Evolutionary conservation across 2,113 vertebrate species (phyloP).

Genomic region (Marmota flaviventris): DNA sequence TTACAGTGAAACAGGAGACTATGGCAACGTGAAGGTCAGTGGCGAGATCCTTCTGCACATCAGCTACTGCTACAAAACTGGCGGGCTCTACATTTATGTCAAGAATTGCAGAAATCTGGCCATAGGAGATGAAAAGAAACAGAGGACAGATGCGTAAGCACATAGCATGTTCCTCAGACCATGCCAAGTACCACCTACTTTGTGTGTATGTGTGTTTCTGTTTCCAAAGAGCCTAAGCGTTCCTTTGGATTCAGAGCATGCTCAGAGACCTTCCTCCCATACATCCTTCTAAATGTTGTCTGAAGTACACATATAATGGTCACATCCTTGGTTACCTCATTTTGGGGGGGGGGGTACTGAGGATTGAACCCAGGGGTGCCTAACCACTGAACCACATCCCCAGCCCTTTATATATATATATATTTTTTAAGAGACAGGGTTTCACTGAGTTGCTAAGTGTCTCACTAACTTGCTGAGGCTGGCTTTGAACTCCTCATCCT

Average conservation of each 20-base stretch:
- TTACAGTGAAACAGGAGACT: constrained; percentile 98
- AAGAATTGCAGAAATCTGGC: constrained; percentile 97
- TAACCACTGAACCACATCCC: too few relatives aligned
- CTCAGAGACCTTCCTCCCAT: constrained; percentile 20
- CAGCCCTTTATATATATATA: too few relatives aligned
- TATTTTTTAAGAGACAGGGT: too few relatives aligned
- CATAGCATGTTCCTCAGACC: not conserved
- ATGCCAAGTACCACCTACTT: constrained; percentile 8
- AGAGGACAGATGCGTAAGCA: constrained; percentile 96
- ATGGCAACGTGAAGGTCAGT: constrained; percentile 95
- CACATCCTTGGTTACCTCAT: constrained; percentile 2
- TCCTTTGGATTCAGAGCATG: constrained; percentile 16
- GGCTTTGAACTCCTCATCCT: too few relatives aligned
- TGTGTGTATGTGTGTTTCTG: constrained; percentile 17
- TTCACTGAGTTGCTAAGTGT: too few relatives aligned
- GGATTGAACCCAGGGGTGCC: too few relatives aligned
- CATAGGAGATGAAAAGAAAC: constrained; percentile 95
- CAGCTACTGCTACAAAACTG: constrained; percentile 98
- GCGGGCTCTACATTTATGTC: constrained; percentile 95
- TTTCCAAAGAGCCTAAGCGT: constrained; percentile 11
- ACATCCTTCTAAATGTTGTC: constrained; percentile 33
- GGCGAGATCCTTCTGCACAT: constrained; percentile 96
- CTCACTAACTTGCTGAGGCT: too few relatives aligned
- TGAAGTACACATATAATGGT: not conserved
- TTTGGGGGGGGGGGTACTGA: not conserved